Percentiles rank a stretch among this genome's conserved stretches.
Evolutionary conservation across 2,888 invertebrate species (phyloP).

Genomic region (Acleris cristana): DNA sequence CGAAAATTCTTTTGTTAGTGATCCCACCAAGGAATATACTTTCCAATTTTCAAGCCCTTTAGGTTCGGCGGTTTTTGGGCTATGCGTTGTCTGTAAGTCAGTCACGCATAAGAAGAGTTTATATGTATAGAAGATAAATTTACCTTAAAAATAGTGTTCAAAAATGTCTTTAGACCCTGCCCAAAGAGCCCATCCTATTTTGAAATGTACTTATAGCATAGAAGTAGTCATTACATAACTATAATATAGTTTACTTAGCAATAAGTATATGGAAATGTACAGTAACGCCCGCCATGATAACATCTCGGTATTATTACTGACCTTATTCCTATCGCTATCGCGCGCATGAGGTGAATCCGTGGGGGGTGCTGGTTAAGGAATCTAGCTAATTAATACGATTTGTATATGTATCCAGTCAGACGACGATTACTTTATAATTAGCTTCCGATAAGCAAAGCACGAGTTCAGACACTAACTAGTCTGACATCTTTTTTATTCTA

Average conservation of each 20-base stretch:
- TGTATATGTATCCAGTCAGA: conserved; percentile 5
- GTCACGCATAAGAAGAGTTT: too few relatives aligned
- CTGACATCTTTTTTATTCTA: not conserved
- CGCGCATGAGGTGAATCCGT: conserved; percentile 73
- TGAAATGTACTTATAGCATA: not conserved
- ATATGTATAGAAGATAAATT: too few relatives aligned
- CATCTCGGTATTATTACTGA: conserved; percentile 55
- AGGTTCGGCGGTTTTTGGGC: too few relatives aligned
- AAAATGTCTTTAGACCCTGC: too few relatives aligned
- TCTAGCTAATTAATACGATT: conserved; percentile 27
- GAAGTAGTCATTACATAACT: conserved; percentile 28
- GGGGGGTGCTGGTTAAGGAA: conserved; percentile 63
- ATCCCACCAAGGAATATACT: too few relatives aligned
- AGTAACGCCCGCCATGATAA: conserved; percentile 52
- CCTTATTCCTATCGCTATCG: conserved; percentile 60
- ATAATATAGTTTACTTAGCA: conserved; percentile 40
- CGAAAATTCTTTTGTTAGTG: too few relatives aligned
- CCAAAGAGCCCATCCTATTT: too few relatives aligned
- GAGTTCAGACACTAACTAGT: conserved; percentile 12
- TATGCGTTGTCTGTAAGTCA: too few relatives aligned
- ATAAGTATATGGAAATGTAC: conserved; percentile 57
- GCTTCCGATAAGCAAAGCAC: conserved; percentile 20
- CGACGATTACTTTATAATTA: conserved; percentile 23
- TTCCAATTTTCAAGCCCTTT: too few relatives aligned
- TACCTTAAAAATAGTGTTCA: too few relatives aligned